A percentile compares a stretch with the other conserved stretches of the same genome.
Evolutionary conservation across 2,797 vertebrate genomes (phyloP).

Genomic region (Trachops cirrhosus): DNA sequence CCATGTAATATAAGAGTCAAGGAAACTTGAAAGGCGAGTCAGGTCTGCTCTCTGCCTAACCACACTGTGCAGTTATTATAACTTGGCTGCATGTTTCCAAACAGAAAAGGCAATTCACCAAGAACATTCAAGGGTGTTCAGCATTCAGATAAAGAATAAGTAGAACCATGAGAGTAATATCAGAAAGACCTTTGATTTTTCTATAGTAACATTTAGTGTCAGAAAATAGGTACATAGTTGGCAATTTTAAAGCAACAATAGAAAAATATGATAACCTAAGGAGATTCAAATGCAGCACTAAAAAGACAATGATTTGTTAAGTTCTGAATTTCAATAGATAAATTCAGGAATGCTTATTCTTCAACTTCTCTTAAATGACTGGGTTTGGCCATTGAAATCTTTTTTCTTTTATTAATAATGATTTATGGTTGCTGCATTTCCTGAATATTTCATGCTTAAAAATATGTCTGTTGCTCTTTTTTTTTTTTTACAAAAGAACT

Average conservation of each 20-base stretch:
- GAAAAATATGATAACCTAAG: background rate
- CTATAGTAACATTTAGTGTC: background rate
- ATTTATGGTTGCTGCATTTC: background rate
- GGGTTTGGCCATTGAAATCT: background rate
- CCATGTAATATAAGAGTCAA: background rate
- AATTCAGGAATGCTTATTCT: background rate
- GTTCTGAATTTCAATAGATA: background rate
- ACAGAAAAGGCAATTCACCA: background rate
- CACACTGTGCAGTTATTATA: background rate
- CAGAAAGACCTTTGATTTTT: background rate
- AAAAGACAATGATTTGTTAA: background rate
- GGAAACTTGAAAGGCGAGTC: background rate
- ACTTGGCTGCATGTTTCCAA: background rate
- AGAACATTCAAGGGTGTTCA: background rate
- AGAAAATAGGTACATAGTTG: background rate
- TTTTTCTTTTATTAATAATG: background rate
- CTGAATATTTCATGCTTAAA: background rate
- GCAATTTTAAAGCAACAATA: background rate
- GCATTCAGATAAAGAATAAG: background rate
- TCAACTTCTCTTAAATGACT: background rate
- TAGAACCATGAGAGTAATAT: background rate
- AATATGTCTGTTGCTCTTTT: background rate
- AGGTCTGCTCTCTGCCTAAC: background rate
- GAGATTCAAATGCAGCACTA: background rate
- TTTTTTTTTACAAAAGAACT: background rate